Percentiles rank a stretch among this genome's conserved stretches.
phyloP scores from a whole-genome alignment of 2,888 invertebrate species.

The Sialis fuliginosa region DNA sequence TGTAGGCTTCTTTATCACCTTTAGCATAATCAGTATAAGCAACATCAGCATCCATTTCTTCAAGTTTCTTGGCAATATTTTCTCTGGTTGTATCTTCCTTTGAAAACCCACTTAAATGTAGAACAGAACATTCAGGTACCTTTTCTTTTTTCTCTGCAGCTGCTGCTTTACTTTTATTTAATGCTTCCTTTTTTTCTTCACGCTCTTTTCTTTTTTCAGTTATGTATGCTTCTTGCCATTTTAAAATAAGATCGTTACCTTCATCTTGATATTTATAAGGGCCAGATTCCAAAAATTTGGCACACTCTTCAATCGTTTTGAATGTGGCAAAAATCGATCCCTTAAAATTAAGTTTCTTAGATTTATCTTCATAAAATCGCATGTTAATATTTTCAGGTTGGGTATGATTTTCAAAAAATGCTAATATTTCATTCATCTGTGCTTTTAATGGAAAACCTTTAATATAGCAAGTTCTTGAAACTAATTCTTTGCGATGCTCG shows the following conservation, averaged over 20 bases:
- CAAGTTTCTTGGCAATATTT: constrained; percentile 51
- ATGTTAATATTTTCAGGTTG: constrained; percentile 41
- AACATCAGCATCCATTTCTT: constrained; percentile 36
- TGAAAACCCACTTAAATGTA: constrained; percentile 47
- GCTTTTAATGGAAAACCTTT: constrained; percentile 68
- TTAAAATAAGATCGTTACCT: constrained; percentile 42
- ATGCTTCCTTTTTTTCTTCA: constrained; percentile 27
- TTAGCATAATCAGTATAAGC: constrained; percentile 61
- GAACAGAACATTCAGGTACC: constrained; percentile 54
- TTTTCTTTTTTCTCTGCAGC: constrained; percentile 26
- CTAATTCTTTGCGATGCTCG: constrained; percentile 61
- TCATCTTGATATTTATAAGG: constrained; percentile 41
- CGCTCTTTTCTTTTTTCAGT: constrained; percentile 49
- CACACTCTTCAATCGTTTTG: constrained; percentile 59
- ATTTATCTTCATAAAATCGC: constrained; percentile 39
- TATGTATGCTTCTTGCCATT: constrained; percentile 53
- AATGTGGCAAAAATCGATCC: constrained; percentile 89
- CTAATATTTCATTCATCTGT: constrained; percentile 46
- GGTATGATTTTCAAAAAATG: constrained; percentile 53
- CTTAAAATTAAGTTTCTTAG: constrained; percentile 55
- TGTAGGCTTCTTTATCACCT: constrained; percentile 54
- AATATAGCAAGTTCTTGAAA: constrained; percentile 62
- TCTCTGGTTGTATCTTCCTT: constrained; percentile 42
- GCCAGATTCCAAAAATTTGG: constrained; percentile 49
- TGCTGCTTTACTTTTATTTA: constrained; percentile 26